These are phyloP conservation scores for Ctenopoma kingsleyae DNA, from an alignment of 2,797 vertebrate genomes.

Conservation along the genomic window DNA sequence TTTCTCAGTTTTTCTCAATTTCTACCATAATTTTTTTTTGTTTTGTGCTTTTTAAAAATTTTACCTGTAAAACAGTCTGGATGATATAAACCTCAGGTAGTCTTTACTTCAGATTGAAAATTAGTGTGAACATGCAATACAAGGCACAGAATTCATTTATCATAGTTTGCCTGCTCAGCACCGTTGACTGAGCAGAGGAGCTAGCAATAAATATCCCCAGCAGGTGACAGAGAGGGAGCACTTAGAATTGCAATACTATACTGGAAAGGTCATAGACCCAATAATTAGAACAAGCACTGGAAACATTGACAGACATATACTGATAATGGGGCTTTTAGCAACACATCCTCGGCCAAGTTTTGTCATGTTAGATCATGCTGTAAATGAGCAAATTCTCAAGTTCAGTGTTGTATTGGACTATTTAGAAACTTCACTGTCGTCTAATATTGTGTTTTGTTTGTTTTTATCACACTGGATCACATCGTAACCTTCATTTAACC, in stretches of 20 bases:
- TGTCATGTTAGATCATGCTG: constrained; percentile 6
- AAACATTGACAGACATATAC: constrained; percentile 15
- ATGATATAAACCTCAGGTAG: not conserved
- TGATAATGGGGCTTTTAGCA: constrained; percentile 13
- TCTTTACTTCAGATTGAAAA: constrained; percentile 17
- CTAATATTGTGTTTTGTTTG: not conserved
- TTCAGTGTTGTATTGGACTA: not conserved
- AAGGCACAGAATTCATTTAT: constrained; percentile 22
- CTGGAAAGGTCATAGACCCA: constrained; percentile 51
- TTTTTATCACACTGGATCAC: not conserved
- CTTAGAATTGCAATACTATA: constrained; percentile 26
- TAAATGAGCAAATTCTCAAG: not conserved
- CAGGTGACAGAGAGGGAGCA: constrained; percentile 25
- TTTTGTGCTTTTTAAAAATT: not conserved
- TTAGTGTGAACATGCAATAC: constrained; percentile 4
- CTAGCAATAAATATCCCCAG: constrained; percentile 35
- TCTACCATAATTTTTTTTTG: not conserved
- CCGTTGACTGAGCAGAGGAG: constrained; percentile 6
- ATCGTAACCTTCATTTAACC: not conserved
- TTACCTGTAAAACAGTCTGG: constrained; percentile 2
- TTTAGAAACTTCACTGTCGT: not conserved
- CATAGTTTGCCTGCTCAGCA: constrained; percentile 9
- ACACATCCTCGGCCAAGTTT: constrained; percentile 12
- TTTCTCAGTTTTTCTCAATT: too few species aligned
- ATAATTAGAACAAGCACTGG: constrained; percentile 35